Base-by-base conservation (phyloP, 2,888 invertebrate genomes). In the Andrena dorsata region DNA sequence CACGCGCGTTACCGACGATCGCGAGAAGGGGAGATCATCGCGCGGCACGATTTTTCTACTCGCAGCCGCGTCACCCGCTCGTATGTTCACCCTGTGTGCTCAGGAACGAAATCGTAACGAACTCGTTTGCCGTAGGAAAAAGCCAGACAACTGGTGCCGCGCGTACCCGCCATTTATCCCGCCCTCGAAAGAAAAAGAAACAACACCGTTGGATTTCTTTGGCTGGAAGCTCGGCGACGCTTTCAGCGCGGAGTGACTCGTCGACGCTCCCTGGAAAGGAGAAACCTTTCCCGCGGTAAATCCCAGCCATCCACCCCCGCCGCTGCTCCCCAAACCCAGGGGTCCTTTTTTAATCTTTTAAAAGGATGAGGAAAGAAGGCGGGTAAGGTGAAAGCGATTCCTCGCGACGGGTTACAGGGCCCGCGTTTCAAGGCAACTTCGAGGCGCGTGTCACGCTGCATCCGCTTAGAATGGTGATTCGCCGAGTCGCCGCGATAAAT, bases 281-380 rank as follows among this genome's bases (percentile, higher is more conserved):
- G 87, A 79, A 79, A 77, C 64, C 82, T 84, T 78, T 74, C 63
- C 64, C 32, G 35, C 64, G 76, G 80, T 83, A 88, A 88, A 88
- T 88, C 87, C 85, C 76, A 41, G 73, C 69, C 53, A 69, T 58
- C 63, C 74, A 71, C 66, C 87, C 74, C 73, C 75, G 80, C 41
- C 75, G 61, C 71, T 28, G 51, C 53, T 4, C 60, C 23, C 47
- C 41, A 16, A 41, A 41, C 41, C 41, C 41, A 16, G 8, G 28
- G n/a, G 64, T 71, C 82, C 47, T 71, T 75, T 80, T 87, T 86
- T 88, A 88, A 88, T 88, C 89, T 87, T 85, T 88, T 88, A 88
- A 88, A 88, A 88, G 88, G 88, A 88, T 87, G 80, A 88, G 83
- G 64, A 68, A 66, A 63, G 71, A 41, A 41, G 70, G 65, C 61